These are phyloP conservation scores for Pipra filicauda DNA, from an alignment of 2,113 vertebrate genomes.

Conservation along the genomic window DNA sequence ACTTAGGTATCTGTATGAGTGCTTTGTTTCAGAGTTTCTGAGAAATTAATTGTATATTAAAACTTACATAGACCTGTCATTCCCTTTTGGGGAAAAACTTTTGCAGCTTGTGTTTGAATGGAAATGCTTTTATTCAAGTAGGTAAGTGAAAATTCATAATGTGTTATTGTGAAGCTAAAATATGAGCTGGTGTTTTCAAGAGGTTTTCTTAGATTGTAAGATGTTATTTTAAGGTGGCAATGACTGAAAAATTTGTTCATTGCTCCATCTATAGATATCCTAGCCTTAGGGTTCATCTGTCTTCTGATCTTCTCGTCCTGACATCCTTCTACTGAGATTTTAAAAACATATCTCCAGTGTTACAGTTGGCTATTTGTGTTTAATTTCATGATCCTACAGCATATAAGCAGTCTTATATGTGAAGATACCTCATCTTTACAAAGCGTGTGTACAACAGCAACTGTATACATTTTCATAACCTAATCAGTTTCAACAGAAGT, in stretches of 20 bases:
- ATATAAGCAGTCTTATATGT: background rate
- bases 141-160: background rate
- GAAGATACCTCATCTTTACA: background rate
- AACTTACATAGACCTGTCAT: background rate
- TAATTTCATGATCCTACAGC: background rate
- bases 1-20: background rate
- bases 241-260: background rate
- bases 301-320: background rate
- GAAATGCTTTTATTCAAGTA: background rate
- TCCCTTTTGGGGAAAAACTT: background rate
- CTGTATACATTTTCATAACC: background rate
- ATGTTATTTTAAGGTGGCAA: constrained; percentile 15
- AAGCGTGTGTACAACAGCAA: background rate
- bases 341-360: background rate
- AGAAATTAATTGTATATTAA: background rate
- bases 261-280: background rate
- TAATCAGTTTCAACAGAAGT: background rate
- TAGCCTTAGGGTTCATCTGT: background rate
- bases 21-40: background rate
- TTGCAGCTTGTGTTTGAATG: background rate
- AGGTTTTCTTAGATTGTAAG: background rate
- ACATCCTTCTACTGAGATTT: background rate
- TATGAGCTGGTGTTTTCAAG: background rate
- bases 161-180: background rate
- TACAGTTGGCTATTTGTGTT: background rate